Conservation (phyloP, 2,113 vertebrate genomes). For the Strix uralensis region DNA sequence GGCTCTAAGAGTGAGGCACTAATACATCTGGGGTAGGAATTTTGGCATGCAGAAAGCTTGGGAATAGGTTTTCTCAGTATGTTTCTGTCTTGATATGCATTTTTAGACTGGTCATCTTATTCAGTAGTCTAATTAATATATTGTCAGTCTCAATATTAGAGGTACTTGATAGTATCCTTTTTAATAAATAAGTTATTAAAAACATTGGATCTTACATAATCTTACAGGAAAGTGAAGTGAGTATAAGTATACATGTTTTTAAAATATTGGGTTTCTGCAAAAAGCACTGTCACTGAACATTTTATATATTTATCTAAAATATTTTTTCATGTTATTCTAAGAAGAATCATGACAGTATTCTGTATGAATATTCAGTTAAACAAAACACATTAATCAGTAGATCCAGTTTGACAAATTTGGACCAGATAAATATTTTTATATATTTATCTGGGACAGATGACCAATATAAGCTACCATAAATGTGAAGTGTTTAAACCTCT, state of each 20-base stretch:
- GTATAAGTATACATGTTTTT: not conserved
- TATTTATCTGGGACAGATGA: not conserved
- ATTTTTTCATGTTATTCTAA: not conserved
- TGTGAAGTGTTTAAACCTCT: not conserved
- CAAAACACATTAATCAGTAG: not conserved
- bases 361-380: not conserved
- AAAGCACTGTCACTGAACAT: not conserved
- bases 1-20: not conserved
- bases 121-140: not conserved
- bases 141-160: not conserved
- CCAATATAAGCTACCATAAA: not conserved
- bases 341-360: not conserved
- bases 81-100: not conserved
- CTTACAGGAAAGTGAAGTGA: not conserved
- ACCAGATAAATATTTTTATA: not conserved
- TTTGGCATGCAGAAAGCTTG: not conserved
- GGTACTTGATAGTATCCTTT: not conserved
- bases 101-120: not conserved
- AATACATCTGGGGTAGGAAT: not conserved
- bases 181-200: not conserved
- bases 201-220: not conserved
- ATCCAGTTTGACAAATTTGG: not conserved
- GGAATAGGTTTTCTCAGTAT: not conserved
- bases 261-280: not conserved
- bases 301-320: not conserved